Evolutionary conservation across 2,888 invertebrate genomes (phyloP).

Genomic region (Melanotus villosus): DNA sequence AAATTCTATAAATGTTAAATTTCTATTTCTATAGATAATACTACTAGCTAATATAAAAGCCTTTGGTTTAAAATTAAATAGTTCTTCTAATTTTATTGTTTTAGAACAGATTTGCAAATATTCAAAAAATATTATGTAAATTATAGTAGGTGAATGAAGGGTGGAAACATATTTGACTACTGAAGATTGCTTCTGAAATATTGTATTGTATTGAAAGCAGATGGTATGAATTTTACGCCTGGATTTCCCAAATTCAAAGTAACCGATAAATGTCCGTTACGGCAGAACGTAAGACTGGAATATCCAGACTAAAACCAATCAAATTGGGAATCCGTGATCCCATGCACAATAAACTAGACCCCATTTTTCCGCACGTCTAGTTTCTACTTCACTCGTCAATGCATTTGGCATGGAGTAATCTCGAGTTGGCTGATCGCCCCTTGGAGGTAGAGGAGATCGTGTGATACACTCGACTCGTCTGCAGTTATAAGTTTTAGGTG

Average conservation of each 20-base stretch:
- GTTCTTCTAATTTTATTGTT: too few relatives aligned
- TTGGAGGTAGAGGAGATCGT: conserved; percentile 21
- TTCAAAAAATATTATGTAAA: too few relatives aligned
- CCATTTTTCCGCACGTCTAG: conserved; percentile 65
- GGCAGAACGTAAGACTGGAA: conserved; percentile 1
- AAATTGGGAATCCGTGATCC: not conserved
- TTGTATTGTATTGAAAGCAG: too few relatives aligned
- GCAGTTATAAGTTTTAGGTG: conserved; percentile 27
- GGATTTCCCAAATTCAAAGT: too few relatives aligned
- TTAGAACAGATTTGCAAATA: too few relatives aligned
- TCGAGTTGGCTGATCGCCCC: conserved; percentile 61
- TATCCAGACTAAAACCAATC: conserved; percentile 10
- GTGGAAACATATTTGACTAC: too few relatives aligned
- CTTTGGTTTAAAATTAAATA: too few relatives aligned
- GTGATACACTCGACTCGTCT: conserved; percentile 21
- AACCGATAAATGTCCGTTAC: not conserved
- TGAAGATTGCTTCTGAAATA: too few relatives aligned
- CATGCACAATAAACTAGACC: conserved; percentile 60
- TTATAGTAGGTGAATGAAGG: too few relatives aligned
- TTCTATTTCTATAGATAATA: not conserved
- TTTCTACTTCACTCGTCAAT: conserved; percentile 62
- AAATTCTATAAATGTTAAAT: not conserved
- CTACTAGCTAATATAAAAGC: too few relatives aligned
- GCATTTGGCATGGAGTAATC: conserved; percentile 60
- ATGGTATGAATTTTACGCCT: too few relatives aligned